Percentiles rank a stretch among this genome's conserved stretches.
These are phyloP conservation scores for Lethenteron camtschaticum DNA, from an alignment of 2,113 vertebrate species.

Conservation along the genomic window DNA sequence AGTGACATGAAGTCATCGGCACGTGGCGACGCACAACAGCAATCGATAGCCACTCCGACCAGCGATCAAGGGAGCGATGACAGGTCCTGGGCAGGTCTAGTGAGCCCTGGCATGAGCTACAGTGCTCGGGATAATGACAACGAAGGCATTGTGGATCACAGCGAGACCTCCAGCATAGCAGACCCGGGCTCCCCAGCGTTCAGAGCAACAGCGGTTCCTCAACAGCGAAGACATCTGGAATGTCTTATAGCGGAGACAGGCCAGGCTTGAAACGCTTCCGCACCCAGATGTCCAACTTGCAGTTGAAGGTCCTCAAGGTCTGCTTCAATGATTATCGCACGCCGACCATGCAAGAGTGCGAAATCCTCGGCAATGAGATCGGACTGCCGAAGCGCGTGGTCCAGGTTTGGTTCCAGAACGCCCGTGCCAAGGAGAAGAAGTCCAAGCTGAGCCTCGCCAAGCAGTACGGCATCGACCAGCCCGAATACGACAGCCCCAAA, in stretches of 20 bases:
- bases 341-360: slow-evolving; percentile 96
- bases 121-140: slow-evolving; percentile 90
- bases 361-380: slow-evolving; percentile 96
- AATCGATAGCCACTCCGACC: not conserved
- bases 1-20: slow-evolving; percentile 1
- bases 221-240: not conserved
- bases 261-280: slow-evolving; percentile 95
- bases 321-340: slow-evolving; percentile 98
- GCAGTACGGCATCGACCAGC: slow-evolving; percentile 98
- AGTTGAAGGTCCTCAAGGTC: slow-evolving; percentile 88
- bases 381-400: slow-evolving; percentile 99
- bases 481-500: slow-evolving; percentile 91
- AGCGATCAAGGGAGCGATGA: slow-evolving; percentile 63
- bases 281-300: slow-evolving; percentile 97
- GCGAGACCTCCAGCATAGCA: slow-evolving; percentile 86
- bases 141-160: slow-evolving; percentile 84
- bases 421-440: slow-evolving; percentile 95
- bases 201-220: slow-evolving; percentile 32
- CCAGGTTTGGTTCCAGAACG: slow-evolving; percentile 99
- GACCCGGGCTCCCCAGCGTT: slow-evolving; percentile 85
- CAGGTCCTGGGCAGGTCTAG: slow-evolving; percentile 75
- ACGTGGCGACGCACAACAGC: not conserved
- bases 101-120: slow-evolving; percentile 84
- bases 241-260: slow-evolving; percentile 57
- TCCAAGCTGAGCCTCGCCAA: slow-evolving; percentile 98